These are phyloP conservation scores for Umimayanthus chanpuru DNA, from an alignment of 92 coral and sea anemone species.

Conservation along the genomic window DNA sequence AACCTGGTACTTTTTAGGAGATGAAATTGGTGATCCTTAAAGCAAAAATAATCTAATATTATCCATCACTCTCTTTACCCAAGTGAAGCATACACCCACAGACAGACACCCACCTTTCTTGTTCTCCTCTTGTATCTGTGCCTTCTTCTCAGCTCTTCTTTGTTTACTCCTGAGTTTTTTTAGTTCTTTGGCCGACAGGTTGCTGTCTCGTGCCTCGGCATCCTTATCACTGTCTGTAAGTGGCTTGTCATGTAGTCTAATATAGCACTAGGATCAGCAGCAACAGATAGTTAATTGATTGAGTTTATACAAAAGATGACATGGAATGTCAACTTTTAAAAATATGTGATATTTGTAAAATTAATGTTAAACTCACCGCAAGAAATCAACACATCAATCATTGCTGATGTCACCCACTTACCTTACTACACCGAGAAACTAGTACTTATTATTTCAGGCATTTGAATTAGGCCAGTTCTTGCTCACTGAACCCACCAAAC, in stretches of 20 bases:
- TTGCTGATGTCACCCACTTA: no score
- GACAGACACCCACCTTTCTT: constrained; percentile 62
- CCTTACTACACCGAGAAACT: no score
- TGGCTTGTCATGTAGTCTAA: constrained; percentile 90
- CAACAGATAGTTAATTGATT: neutral
- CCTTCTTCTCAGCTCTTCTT: constrained; percentile 93
- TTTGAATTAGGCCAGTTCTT: no score
- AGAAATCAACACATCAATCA: neutral
- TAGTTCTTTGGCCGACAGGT: constrained; percentile 91
- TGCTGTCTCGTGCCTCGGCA: constrained; percentile 73
- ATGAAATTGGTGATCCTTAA: no score
- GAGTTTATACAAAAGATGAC: neutral
- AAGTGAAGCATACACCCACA: no score
- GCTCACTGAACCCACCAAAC: no score
- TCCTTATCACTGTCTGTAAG: constrained; percentile 76
- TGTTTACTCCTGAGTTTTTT: constrained; percentile 88
- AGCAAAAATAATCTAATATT: neutral
- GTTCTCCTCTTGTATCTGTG: constrained; percentile 77
- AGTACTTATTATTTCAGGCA: no score
- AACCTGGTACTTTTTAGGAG: no score
- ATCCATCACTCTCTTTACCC: no score
- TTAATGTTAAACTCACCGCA: neutral
- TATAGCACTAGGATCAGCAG: constrained; percentile 70
- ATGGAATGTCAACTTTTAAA: neutral
- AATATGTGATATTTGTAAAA: no score